Percentiles rank a stretch among this genome's conserved stretches.
Conservation (phyloP, 2,113 vertebrate species). For the Menura novaehollandiae region DNA sequence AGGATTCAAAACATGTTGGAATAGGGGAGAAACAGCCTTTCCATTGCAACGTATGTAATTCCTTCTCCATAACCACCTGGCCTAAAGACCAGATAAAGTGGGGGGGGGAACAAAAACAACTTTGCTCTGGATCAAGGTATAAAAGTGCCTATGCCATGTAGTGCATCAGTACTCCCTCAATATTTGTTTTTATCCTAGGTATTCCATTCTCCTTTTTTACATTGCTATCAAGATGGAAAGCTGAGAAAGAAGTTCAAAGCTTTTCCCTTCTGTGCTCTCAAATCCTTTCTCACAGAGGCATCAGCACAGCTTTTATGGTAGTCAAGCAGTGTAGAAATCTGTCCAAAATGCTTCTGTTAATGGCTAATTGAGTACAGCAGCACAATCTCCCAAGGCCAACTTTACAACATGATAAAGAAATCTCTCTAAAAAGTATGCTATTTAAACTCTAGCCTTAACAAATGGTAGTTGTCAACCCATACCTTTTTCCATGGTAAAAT, state of each 20-base stretch:
- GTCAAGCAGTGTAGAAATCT: neutral
- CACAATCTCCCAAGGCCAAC: neutral
- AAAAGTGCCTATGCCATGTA: neutral
- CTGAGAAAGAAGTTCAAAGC: neutral
- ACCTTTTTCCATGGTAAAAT: neutral
- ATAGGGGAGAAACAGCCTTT: neutral
- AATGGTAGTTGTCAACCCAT: neutral
- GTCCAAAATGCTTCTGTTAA: neutral
- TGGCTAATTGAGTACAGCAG: neutral
- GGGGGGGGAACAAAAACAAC: neutral
- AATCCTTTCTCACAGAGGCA: neutral
- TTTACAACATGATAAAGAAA: neutral
- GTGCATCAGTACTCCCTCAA: neutral
- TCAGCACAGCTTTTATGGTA: neutral
- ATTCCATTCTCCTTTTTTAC: neutral
- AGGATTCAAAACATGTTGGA: neutral
- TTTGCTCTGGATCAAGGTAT: neutral
- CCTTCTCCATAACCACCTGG: neutral
- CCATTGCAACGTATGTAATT: fast-evolving
- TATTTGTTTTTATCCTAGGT: neutral
- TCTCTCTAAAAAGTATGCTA: neutral
- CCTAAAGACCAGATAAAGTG: neutral
- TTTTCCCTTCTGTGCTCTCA: neutral
- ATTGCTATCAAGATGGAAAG: neutral
- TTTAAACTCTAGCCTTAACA: neutral